Evolutionary conservation across 2,888 invertebrate genomes (phyloP).

Genomic region (Athalia cordata): DNA sequence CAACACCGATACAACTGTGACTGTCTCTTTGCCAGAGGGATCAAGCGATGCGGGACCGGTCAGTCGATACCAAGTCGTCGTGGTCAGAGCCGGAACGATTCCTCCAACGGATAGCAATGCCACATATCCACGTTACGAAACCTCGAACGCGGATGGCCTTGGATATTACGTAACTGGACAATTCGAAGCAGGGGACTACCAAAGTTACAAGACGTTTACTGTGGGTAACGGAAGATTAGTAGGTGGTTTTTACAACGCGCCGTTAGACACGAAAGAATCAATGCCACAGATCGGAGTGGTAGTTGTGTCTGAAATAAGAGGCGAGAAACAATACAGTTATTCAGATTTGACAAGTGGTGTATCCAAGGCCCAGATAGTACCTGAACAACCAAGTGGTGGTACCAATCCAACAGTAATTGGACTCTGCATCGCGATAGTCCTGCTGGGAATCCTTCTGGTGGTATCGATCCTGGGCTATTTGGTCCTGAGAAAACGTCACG

Average conservation of each 20-base stretch:
- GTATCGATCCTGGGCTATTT: conserved; percentile 80
- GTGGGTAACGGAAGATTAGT: conserved; percentile 86
- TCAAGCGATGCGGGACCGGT: conserved; percentile 88
- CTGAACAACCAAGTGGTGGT: neutral
- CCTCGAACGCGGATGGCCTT: conserved; percentile 80
- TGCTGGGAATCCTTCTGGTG: conserved; percentile 81
- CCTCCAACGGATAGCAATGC: conserved; percentile 78
- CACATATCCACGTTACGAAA: conserved; percentile 76
- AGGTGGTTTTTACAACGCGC: conserved; percentile 86
- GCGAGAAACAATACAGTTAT: conserved; percentile 63
- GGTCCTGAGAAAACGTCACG: conserved; percentile 74
- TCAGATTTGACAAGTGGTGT: conserved; percentile 61
- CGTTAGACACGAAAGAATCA: conserved; percentile 76
- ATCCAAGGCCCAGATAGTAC: conserved; percentile 46
- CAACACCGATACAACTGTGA: conserved; percentile 79
- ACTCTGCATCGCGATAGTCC: conserved; percentile 82
- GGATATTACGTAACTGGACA: conserved; percentile 91
- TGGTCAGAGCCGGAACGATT: conserved; percentile 81
- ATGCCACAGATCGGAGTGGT: conserved; percentile 63
- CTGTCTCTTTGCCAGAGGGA: conserved; percentile 81
- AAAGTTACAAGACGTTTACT: conserved; percentile 78
- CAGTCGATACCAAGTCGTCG: conserved; percentile 83
- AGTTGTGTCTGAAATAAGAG: conserved; percentile 75
- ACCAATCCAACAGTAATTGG: conserved; percentile 63
- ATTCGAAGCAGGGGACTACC: conserved; percentile 78